Percentiles rank a stretch among this genome's conserved stretches.
These are phyloP conservation scores for Zoanthus sociatus DNA, from an alignment of 92 coral and sea anemone genomes.

Conservation along the genomic window DNA sequence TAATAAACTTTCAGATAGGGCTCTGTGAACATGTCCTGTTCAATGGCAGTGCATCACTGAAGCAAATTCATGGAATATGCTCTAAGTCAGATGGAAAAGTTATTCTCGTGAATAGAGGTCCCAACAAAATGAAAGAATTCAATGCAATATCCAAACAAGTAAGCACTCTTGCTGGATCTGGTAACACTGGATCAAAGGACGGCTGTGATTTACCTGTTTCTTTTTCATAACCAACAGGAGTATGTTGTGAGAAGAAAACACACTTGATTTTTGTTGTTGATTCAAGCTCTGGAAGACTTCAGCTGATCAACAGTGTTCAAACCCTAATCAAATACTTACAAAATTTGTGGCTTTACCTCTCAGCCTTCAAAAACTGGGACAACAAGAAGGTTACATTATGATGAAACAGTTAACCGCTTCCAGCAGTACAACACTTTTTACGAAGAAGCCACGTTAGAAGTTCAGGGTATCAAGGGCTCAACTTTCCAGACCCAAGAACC, in stretches of 20 bases:
- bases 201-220: constrained; percentile 38
- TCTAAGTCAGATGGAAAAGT: constrained; percentile 36
- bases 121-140: constrained; percentile 41
- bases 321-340: constrained; percentile 47
- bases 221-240: constrained; percentile 54
- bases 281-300: constrained; percentile 31
- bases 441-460: constrained; percentile 64
- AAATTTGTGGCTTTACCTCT: constrained; percentile 50
- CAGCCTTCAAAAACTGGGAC: constrained; percentile 41
- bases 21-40: constrained; percentile 22
- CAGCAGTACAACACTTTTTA: constrained; percentile 66
- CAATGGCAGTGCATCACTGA: constrained; percentile 50
- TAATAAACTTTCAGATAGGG: constrained; percentile 20
- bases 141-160: constrained; percentile 14
- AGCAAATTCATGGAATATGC: constrained; percentile 48
- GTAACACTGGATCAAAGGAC: constrained; percentile 33
- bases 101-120: constrained; percentile 45
- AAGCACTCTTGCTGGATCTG: constrained; percentile 40
- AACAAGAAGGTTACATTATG: constrained; percentile 24
- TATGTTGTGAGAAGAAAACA: constrained; percentile 53
- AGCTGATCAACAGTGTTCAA: constrained; percentile 20
- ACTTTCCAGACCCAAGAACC: constrained; percentile 65
- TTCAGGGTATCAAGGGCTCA: constrained; percentile 63
- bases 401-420: constrained; percentile 66
- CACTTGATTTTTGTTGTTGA: constrained; percentile 47